A percentile compares a stretch with the other conserved stretches of the same genome.
These are phyloP conservation scores for Drosophila takahashii DNA, from an alignment of 1,140 invertebrate genomes.

Conservation along the genomic window DNA sequence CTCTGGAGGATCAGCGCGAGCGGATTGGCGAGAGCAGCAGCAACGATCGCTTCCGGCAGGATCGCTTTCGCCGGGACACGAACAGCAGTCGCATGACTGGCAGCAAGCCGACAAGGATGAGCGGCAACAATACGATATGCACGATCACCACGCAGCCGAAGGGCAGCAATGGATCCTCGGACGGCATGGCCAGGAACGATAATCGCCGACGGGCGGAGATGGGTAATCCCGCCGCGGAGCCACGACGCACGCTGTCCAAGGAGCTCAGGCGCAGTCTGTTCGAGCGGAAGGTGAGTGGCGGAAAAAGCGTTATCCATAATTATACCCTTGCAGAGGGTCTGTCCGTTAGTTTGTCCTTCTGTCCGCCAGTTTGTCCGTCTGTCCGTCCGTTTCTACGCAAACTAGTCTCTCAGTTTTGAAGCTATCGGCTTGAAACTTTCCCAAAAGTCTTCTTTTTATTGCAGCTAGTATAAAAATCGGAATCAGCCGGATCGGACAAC, in stretches of 20 bases:
- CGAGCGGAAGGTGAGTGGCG: conserved; percentile 86
- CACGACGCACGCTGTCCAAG: conserved; percentile 55
- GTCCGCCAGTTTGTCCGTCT: too few species aligned
- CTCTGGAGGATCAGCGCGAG: conserved; percentile 57
- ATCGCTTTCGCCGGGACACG: conserved; percentile 80
- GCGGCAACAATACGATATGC: conserved; percentile 61
- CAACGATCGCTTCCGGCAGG: conserved; percentile 81
- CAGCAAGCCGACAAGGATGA: conserved; percentile 52
- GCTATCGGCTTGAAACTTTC: too few species aligned
- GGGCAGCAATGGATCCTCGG: conserved; percentile 25
- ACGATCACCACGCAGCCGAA: conserved; percentile 52
- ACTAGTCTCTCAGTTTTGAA: too few species aligned
- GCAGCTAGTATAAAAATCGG: too few species aligned
- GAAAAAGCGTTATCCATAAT: neutral
- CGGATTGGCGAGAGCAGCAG: conserved; percentile 40
- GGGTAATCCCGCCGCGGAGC: neutral
- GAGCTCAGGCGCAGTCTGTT: conserved; percentile 89
- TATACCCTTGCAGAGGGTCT: too few species aligned
- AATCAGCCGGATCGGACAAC: too few species aligned
- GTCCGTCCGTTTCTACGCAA: too few species aligned
- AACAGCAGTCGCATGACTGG: conserved; percentile 38
- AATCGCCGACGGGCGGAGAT: conserved; percentile 20
- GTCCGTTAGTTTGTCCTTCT: too few species aligned
- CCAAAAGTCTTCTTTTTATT: too few species aligned
- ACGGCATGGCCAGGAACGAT: conserved; percentile 4